phyloP scores from a whole-genome alignment of 2,113 vertebrate species.

The Gobiocypris rarus region DNA sequence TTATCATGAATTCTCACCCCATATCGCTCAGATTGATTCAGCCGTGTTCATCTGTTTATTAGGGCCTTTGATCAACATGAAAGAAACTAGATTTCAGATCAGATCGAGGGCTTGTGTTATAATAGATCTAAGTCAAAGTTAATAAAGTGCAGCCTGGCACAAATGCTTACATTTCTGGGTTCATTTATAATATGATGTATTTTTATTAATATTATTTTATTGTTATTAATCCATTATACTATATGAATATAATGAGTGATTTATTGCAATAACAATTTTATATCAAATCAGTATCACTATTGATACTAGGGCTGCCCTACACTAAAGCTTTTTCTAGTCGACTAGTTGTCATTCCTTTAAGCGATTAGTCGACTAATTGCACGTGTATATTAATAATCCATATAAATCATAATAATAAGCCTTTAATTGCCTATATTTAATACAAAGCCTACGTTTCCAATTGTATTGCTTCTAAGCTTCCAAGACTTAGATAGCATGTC shows the following conservation, averaged over 20 bases:
- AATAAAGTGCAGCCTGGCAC: neutral
- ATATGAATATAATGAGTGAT: neutral
- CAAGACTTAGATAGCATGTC: neutral
- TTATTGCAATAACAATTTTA: neutral
- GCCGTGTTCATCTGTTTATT: slow-evolving; percentile 26
- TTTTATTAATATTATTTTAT: neutral
- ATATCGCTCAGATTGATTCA: neutral
- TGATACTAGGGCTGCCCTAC: no score
- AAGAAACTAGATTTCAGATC: slow-evolving; percentile 19
- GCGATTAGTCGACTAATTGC: no score
- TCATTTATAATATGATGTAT: no score
- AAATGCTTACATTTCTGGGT: neutral
- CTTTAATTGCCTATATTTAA: no score
- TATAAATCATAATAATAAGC: no score
- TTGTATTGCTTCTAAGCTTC: neutral
- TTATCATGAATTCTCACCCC: slow-evolving; percentile 38
- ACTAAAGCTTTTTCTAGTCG: no score
- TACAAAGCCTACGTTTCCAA: no score
- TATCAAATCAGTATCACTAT: neutral
- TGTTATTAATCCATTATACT: neutral
- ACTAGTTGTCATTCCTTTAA: no score
- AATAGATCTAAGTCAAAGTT: slow-evolving; percentile 1
- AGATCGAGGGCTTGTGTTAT: slow-evolving; percentile 3
- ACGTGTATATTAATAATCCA: no score
- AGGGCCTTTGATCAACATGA: slow-evolving; percentile 25